Evolutionary conservation across 92 coral and sea anemone species (phyloP), one percentile per base, ranked within the genome.

Genomic region (Zoanthus sociatus): DNA sequence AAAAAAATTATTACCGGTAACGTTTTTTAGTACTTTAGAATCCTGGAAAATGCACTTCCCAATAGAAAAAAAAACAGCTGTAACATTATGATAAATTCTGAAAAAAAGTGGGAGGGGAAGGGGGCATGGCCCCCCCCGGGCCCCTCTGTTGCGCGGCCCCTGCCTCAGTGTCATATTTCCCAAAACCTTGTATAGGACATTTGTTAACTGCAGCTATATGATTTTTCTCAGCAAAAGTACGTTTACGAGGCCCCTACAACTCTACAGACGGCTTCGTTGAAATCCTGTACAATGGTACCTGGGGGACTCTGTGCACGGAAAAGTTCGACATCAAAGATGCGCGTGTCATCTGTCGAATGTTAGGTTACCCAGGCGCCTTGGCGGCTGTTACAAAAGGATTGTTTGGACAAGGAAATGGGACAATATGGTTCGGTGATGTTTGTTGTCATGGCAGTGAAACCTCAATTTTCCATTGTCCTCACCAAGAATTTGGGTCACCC

Each of bases 361-460:
- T 76, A 13, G 79, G 79, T 21, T 51, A 16, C 37, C 79, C 60
- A 10, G 60, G 20, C 5, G 79, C 79, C 50, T 21, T 51, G 21
- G 79, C 63, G 7, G 60, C 61, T 20, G 79, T 51, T 50, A 76
- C 42, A 10, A 76, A 51, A 11, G 79, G 79, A 50, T 20, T 76
- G 0, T 76, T 76, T 48, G 79, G 79, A 20, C 61, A 76, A n/a
- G 79, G 79, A 18, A 76, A 76, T 8, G 79, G 44, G 45, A 42
- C 18, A 10, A 76, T 48, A n/a, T 76, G 79, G 79, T 14, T 76
- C 64, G 60, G 79, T 11, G 79, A 76, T 76, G 37, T 76, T 47
- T 76, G 79, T 76, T 76, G 79, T 51, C 79, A 76, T 20, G 79
- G 79, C 18, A 56, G 50, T 32, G 79, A 76, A 53, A 50, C 12